phyloP scores from a whole-genome alignment of 2,797 vertebrate genomes.

The Poeciliopsis presidionis region DNA sequence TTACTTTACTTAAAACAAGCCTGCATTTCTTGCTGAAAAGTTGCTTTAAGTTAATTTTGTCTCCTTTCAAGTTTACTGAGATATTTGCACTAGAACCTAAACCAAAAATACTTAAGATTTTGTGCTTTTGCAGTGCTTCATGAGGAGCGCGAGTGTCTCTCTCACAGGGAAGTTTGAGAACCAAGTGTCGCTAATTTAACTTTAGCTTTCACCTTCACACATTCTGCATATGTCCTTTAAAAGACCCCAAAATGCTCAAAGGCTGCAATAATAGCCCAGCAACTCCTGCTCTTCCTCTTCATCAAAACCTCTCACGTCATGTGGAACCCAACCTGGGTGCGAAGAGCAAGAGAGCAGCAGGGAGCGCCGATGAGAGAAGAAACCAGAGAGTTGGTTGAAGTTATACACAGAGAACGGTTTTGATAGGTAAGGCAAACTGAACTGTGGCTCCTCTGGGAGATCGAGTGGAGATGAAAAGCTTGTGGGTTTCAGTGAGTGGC shows the following conservation, averaged over 20 bases:
- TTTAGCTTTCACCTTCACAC: slow-evolving; percentile 10
- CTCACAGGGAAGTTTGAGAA: slow-evolving; percentile 8
- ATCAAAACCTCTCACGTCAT: slow-evolving; percentile 48
- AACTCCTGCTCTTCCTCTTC: slow-evolving; percentile 10
- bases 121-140: neutral
- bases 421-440: slow-evolving; percentile 65
- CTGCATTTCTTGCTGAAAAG: no score
- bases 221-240: slow-evolving; percentile 16
- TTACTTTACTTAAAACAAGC: no score
- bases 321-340: slow-evolving; percentile 34
- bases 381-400: slow-evolving; percentile 37
- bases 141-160: neutral
- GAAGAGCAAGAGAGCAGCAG: slow-evolving; percentile 34
- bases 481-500: slow-evolving; percentile 54
- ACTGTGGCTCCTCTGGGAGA: slow-evolving; percentile 53
- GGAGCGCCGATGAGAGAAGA: slow-evolving; percentile 30
- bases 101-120: no score
- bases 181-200: slow-evolving; percentile 47
- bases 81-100: no score
- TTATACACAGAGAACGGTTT: slow-evolving; percentile 51
- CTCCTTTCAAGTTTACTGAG: no score
- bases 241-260: slow-evolving; percentile 28
- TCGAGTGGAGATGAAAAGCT: slow-evolving; percentile 52
- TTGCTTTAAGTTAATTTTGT: no score
- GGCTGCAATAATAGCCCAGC: slow-evolving; percentile 26